Evolutionary conservation across 2,113 vertebrate genomes (phyloP).

Genomic region (Girardinichthys multiradiatus): DNA sequence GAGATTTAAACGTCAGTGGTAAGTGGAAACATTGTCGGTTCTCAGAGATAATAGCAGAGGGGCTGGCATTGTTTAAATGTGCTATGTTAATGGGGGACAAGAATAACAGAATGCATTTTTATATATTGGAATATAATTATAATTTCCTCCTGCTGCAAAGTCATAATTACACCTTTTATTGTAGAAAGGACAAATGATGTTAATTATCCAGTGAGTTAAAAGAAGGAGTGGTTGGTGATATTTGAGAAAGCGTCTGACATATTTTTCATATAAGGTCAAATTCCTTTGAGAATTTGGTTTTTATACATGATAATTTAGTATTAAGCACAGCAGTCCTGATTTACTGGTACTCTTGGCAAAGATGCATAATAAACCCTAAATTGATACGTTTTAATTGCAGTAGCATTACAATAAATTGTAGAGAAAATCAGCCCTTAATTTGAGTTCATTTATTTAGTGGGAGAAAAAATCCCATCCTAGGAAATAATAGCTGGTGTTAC

Average conservation of each 20-base stretch:
- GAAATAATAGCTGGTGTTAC: no score
- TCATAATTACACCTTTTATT: neutral
- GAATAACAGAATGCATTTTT: constrained; percentile 26
- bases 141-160: constrained; percentile 15
- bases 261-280: neutral
- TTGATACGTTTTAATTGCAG: neutral
- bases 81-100: constrained; percentile 20
- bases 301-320: neutral
- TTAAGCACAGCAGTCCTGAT: neutral
- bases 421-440: no score
- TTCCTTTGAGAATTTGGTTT: constrained; percentile 10
- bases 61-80: constrained; percentile 24
- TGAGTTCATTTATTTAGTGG: no score
- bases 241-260: neutral
- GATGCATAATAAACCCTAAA: neutral
- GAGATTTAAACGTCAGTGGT: constrained; percentile 64
- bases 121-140: constrained; percentile 17
- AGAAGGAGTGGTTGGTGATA: neutral
- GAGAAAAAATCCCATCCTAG: no score
- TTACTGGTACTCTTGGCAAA: neutral
- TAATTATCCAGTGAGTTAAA: constrained; percentile 15
- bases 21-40: constrained; percentile 28
- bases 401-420: no score
- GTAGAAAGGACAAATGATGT: constrained; percentile 3
- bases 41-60: constrained; percentile 19